Percentiles rank a stretch among this genome's conserved stretches.
These are phyloP conservation scores for Helobdella robusta DNA, from an alignment of 2,888 invertebrate species.

Conservation along the genomic window DNA sequence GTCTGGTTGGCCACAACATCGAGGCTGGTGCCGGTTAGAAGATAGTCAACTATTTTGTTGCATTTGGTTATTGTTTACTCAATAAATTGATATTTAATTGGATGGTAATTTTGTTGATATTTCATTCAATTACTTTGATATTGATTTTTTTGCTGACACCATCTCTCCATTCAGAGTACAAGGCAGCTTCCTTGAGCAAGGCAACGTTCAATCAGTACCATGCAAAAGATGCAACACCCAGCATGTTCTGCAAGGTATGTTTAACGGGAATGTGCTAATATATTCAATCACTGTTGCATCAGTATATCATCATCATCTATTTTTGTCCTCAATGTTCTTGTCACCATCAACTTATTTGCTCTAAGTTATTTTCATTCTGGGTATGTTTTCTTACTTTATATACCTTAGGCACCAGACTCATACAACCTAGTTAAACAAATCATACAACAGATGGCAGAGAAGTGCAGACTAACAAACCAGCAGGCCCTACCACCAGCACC, in stretches of 20 bases:
- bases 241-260: conserved; percentile 44
- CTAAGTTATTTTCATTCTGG: not conserved
- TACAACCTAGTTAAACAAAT: not conserved
- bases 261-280: not conserved
- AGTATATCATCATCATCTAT: not conserved
- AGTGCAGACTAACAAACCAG: not conserved
- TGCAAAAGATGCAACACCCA: conserved; percentile 65
- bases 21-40: conserved; percentile 61
- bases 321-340: no score
- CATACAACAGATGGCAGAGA: conserved; percentile 1
- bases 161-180: conserved; percentile 45
- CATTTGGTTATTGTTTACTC: not conserved
- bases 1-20: conserved; percentile 74
- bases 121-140: not conserved
- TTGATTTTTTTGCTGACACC: not conserved
- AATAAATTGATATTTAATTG: not conserved
- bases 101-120: not conserved
- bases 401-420: not conserved
- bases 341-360: not conserved
- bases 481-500: no score
- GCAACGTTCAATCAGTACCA: conserved; percentile 59
- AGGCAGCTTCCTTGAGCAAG: conserved; percentile 45
- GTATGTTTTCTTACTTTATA: not conserved
- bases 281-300: not conserved
- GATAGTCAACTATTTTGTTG: not conserved